A percentile compares a stretch with the other conserved stretches of the same genome.
Conservation (phyloP, 2,888 invertebrate species). For the Habroteleia sp. region DNA sequence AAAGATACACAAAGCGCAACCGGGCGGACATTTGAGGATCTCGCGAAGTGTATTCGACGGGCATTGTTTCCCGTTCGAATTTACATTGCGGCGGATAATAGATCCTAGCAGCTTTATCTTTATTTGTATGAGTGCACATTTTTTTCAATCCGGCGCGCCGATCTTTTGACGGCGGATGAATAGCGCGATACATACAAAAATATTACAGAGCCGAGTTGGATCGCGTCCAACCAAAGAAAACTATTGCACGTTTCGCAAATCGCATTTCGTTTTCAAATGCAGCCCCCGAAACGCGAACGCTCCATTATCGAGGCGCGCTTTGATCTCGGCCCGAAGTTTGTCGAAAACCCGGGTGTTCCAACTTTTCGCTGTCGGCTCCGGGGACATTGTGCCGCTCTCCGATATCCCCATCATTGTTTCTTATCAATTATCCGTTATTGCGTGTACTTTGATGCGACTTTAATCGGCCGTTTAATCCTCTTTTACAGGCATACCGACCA, state of each 20-base stretch:
- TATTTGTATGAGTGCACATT: slow-evolving; percentile 59
- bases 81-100: slow-evolving; percentile 45
- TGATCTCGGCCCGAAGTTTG: slow-evolving; percentile 36
- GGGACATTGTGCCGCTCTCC: slow-evolving; percentile 8
- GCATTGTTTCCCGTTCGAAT: slow-evolving; percentile 56
- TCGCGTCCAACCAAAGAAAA: slow-evolving; percentile 50
- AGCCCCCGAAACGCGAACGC: slow-evolving; percentile 32
- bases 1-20: slow-evolving; percentile 13
- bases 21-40: slow-evolving; percentile 13
- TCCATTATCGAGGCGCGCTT: slow-evolving; percentile 52
- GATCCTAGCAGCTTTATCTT: slow-evolving; percentile 60
- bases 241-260: slow-evolving; percentile 53
- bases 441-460: slow-evolving; percentile 3
- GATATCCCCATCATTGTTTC: slow-evolving; percentile 18
- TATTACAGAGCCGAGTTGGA: slow-evolving; percentile 57
- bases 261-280: slow-evolving; percentile 52
- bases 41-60: slow-evolving; percentile 28
- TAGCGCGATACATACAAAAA: slow-evolving; percentile 50
- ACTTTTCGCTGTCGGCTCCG: slow-evolving; percentile 10
- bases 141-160: slow-evolving; percentile 48
- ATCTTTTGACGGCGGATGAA: slow-evolving; percentile 52
- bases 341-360: slow-evolving; percentile 7
- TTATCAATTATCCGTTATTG: slow-evolving; percentile 16
- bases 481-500: slow-evolving; percentile 88
- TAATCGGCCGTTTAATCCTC: neutral